Evolutionary conservation across 2,888 invertebrate genomes (phyloP).

Genomic region (Ichneumoninae sp.): DNA sequence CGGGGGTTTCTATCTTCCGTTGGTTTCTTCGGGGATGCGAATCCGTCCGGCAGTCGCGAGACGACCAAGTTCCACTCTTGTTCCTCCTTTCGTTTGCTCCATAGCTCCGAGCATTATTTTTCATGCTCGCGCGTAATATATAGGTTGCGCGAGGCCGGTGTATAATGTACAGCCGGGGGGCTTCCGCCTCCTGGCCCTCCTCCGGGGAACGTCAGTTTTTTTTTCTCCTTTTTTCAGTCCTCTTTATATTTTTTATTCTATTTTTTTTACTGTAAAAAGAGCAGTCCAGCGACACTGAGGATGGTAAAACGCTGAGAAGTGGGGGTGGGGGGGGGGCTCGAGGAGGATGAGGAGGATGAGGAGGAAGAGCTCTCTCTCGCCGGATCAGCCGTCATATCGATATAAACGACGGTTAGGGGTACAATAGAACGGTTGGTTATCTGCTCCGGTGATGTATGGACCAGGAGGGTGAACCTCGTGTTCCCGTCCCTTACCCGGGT

Average conservation of each 20-base stretch:
- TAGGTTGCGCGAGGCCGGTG: conserved; percentile 19
- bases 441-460: conserved; percentile 72
- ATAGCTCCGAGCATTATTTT: conserved; percentile 33
- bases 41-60: background rate
- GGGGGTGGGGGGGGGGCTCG: background rate
- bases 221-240: background rate
- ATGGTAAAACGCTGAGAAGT: conserved; percentile 6
- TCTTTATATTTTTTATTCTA: background rate
- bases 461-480: conserved; percentile 64
- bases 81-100: background rate
- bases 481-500: conserved; percentile 41
- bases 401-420: conserved; percentile 74
- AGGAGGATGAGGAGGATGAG: conserved; percentile 9
- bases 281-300: background rate
- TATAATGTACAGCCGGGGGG: conserved; percentile 13
- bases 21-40: background rate
- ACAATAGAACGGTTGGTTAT: conserved; percentile 75
- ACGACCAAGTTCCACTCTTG: background rate
- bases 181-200: background rate
- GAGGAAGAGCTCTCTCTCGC: conserved; percentile 43
- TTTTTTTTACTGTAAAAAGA: conserved; percentile 40
- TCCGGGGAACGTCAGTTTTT: conserved; percentile 7
- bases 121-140: conserved; percentile 18
- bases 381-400: conserved; percentile 73
- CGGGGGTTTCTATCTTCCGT: background rate